Conservation (phyloP, 2,888 invertebrate genomes). For the Tetragnatha montana region DNA sequence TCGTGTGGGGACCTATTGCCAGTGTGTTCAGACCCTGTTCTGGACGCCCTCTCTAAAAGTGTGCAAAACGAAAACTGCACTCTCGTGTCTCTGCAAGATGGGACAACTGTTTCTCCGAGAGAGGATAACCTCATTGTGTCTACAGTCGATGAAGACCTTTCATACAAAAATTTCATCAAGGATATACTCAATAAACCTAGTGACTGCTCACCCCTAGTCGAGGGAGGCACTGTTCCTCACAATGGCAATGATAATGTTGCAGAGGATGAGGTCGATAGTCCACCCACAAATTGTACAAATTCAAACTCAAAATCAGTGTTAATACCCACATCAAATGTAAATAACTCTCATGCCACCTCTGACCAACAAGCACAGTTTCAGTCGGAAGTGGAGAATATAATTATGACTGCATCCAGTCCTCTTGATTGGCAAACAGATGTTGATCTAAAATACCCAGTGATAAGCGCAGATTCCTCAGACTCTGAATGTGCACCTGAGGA, state of each 20-base stretch:
- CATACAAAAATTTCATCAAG: background rate
- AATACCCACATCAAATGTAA: background rate
- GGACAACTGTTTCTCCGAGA: background rate
- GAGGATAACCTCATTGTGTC: conserved; percentile 28
- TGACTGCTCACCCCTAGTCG: conserved; percentile 1
- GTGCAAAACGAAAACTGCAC: background rate
- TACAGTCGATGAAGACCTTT: conserved; percentile 19
- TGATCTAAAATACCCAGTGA: background rate
- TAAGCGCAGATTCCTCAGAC: background rate
- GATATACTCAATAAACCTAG: too few relatives aligned
- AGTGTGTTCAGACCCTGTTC: background rate
- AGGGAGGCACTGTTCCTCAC: background rate
- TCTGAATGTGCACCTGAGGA: background rate
- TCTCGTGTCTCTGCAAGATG: background rate
- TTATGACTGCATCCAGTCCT: too few relatives aligned
- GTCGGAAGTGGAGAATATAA: background rate
- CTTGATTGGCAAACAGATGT: background rate
- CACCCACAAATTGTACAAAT: background rate
- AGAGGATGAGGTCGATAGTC: background rate
- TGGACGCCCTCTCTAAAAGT: background rate
- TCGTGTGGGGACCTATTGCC: conserved; percentile 11
- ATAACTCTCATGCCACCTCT: background rate
- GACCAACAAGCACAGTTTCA: background rate
- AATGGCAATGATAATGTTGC: background rate
- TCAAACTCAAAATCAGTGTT: background rate